Conservation (phyloP, 2,797 vertebrate genomes). For the Megaceryle alcyon region DNA sequence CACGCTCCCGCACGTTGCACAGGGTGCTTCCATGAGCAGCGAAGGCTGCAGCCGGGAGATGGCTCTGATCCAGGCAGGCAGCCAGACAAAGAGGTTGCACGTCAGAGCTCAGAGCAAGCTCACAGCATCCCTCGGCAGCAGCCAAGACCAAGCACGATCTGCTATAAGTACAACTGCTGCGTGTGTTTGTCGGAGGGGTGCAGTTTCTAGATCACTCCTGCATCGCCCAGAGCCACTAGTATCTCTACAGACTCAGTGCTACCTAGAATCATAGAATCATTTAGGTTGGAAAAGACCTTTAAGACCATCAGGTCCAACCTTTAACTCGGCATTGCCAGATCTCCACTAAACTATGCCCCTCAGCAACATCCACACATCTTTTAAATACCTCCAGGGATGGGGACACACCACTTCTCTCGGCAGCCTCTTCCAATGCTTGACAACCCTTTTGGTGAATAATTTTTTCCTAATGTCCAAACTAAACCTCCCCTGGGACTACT, state of each 20-base stretch:
- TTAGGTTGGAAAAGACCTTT: neutral
- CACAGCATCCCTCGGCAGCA: neutral
- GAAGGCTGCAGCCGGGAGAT: neutral
- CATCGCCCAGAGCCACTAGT: fast-evolving
- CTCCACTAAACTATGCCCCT: neutral
- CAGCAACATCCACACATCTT: neutral
- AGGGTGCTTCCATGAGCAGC: neutral
- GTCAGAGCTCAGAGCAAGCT: neutral
- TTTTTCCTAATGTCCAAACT: neutral
- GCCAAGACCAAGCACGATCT: fast-evolving
- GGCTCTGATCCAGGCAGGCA: fast-evolving
- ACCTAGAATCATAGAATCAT: neutral
- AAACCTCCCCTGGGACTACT: neutral
- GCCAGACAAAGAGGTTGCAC: no score
- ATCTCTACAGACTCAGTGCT: neutral
- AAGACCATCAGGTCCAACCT: neutral
- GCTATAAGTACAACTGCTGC: fast-evolving
- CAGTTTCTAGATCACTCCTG: fast-evolving
- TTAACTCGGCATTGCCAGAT: neutral
- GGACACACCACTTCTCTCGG: neutral
- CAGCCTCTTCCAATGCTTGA: neutral
- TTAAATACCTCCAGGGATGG: neutral
- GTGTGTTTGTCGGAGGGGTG: fast-evolving
- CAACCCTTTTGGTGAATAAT: neutral
- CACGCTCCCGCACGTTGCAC: fast-evolving